These are phyloP conservation scores for Argentina silus DNA, from an alignment of 2,797 vertebrate species.

Conservation along the genomic window DNA sequence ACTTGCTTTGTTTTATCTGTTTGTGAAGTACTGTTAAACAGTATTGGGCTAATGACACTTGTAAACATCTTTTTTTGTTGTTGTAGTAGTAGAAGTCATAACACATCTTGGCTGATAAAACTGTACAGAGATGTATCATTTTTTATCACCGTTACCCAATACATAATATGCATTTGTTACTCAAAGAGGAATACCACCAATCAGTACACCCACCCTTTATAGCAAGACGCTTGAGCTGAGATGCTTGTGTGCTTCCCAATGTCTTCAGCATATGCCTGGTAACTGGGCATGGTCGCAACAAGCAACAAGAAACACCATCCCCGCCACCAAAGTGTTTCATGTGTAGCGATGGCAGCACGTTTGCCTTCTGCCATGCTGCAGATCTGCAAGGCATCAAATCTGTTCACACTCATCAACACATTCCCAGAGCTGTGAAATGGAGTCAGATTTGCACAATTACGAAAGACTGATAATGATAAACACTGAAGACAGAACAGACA, in stretches of 20 bases:
- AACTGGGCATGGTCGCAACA: slow-evolving; percentile 13
- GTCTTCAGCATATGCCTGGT: slow-evolving; percentile 44
- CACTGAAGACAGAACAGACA: background rate
- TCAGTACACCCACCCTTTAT: background rate
- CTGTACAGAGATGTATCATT: slow-evolving; percentile 3
- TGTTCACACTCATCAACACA: slow-evolving; percentile 66
- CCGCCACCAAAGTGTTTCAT: slow-evolving; percentile 41
- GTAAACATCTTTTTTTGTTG: background rate
- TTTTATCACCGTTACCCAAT: background rate
- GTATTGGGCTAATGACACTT: slow-evolving; percentile 42
- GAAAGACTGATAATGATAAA: background rate
- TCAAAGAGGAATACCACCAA: background rate
- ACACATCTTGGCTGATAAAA: slow-evolving; percentile 32
- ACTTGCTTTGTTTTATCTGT: slow-evolving; percentile 37
- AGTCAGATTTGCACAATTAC: background rate
- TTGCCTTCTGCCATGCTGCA: slow-evolving; percentile 43
- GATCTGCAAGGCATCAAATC: slow-evolving; percentile 32
- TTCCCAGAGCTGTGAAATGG: slow-evolving; percentile 53
- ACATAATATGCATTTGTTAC: background rate
- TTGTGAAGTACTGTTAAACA: slow-evolving; percentile 56
- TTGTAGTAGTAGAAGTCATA: slow-evolving; percentile 34
- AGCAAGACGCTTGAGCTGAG: background rate
- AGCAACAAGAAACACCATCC: slow-evolving; percentile 25
- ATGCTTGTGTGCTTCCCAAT: slow-evolving; percentile 10
- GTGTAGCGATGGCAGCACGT: slow-evolving; percentile 25